phyloP scores from a whole-genome alignment of 1,140 invertebrate genomes.

The Eciton burchellii region DNA sequence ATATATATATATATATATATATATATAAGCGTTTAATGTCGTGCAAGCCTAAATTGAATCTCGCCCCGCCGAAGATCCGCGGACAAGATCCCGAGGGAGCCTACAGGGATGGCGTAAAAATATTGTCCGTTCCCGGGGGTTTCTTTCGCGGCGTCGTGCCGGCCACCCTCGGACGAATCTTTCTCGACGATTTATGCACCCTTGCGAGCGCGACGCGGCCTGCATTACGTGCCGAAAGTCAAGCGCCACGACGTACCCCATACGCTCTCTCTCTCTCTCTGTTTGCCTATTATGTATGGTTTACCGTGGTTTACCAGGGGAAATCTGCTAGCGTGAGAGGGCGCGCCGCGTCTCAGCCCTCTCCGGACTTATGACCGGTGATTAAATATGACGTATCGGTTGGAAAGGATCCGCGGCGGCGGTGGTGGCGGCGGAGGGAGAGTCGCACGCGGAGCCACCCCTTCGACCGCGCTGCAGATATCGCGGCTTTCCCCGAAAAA shows the following conservation, averaged over 20 bases:
- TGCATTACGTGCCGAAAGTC: constrained; percentile 74
- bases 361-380: constrained; percentile 75
- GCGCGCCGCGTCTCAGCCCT: constrained; percentile 14
- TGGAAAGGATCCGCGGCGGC: constrained; percentile 57
- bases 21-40: constrained; percentile 72
- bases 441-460: constrained; percentile 1
- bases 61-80: constrained; percentile 76
- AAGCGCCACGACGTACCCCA: constrained; percentile 76
- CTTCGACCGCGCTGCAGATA: constrained; percentile 33
- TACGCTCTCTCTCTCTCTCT: constrained; percentile 73
- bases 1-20: no score
- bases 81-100: constrained; percentile 66
- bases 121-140: constrained; percentile 65
- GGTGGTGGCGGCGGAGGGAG: constrained; percentile 18
- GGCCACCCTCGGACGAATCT: constrained; percentile 61
- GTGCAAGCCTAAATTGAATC: constrained; percentile 80
- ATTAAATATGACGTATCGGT: constrained; percentile 81
- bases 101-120: constrained; percentile 50
- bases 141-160: not conserved
- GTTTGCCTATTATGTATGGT: constrained; percentile 78
- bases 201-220: constrained; percentile 43
- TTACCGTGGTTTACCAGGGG: constrained; percentile 79
- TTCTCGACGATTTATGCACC: constrained; percentile 69
- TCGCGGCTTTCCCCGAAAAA: constrained; percentile 40
- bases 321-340: constrained; percentile 64